Conservation (phyloP, 2,888 invertebrate species). For the Mycalesis mineus region DNA sequence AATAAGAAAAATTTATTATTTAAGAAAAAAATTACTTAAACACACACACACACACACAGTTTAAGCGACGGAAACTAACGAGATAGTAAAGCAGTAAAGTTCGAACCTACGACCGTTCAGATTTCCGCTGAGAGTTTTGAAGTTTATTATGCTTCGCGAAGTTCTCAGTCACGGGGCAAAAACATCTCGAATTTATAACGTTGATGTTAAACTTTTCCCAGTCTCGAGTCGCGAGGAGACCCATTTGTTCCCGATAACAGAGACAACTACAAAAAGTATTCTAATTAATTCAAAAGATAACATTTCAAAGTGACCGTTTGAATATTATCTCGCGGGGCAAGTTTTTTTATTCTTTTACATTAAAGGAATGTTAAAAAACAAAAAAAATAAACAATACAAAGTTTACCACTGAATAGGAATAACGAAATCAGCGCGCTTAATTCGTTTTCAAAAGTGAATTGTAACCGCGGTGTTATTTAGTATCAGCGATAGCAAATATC, state of each 20-base stretch:
- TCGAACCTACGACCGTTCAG: no score
- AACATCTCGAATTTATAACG: conserved; percentile 24
- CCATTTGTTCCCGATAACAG: conserved; percentile 45
- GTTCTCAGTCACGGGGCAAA: conserved; percentile 13
- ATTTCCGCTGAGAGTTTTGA: no score
- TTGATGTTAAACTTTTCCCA: conserved; percentile 24
- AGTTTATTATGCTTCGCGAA: not conserved
- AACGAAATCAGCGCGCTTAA: conserved; percentile 59
- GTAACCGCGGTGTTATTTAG: conserved; percentile 28
- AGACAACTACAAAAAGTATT: conserved; percentile 52
- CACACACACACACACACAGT: no score
- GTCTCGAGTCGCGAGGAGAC: conserved; percentile 30
- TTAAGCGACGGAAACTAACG: no score
- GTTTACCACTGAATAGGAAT: conserved; percentile 68
- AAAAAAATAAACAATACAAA: conserved; percentile 63
- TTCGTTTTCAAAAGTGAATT: conserved; percentile 58
- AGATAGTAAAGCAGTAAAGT: no score
- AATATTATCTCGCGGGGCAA: conserved; percentile 47
- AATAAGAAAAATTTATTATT: no score
- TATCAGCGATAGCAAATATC: conserved; percentile 23
- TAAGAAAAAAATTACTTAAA: no score
- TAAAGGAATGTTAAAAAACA: conserved; percentile 38
- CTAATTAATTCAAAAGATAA: conserved; percentile 65
- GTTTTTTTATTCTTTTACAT: conserved; percentile 20
- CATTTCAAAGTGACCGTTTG: conserved; percentile 49